Evolutionary conservation across 1,140 invertebrate genomes (phyloP).

Genomic region (Delia radicum): DNA sequence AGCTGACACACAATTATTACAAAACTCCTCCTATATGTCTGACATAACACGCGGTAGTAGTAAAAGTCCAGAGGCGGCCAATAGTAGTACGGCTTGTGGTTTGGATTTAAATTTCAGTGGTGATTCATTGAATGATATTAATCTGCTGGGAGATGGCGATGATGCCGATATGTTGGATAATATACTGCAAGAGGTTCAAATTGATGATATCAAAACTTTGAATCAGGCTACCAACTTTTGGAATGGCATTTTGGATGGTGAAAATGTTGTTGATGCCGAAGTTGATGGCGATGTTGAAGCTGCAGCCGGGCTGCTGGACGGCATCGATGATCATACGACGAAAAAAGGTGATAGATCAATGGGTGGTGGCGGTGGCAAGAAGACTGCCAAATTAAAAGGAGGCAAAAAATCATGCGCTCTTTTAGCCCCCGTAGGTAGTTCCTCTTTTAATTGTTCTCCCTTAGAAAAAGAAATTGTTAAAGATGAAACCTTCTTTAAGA

Average conservation of each 20-base stretch:
- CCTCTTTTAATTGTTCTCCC: conserved; percentile 21
- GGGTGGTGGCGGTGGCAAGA: not conserved
- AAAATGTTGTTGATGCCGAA: conserved; percentile 47
- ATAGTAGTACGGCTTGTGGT: conserved; percentile 34
- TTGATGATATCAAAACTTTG: conserved; percentile 51
- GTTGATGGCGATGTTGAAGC: conserved; percentile 36
- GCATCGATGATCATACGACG: conserved; percentile 44
- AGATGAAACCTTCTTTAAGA: conserved; percentile 43
- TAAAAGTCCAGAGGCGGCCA: conserved; percentile 40
- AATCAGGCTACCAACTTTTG: conserved; percentile 53
- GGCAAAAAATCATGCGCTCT: not conserved
- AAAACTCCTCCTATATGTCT: conserved; percentile 35
- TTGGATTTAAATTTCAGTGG: conserved; percentile 49
- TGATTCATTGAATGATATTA: conserved; percentile 51
- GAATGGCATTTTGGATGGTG: conserved; percentile 50
- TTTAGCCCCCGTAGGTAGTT: conserved; percentile 23
- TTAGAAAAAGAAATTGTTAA: not conserved
- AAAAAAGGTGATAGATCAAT: conserved; percentile 28
- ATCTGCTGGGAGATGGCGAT: conserved; percentile 47
- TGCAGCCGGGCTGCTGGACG: conserved; percentile 45
- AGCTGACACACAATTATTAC: conserved; percentile 47
- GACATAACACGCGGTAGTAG: conserved; percentile 44
- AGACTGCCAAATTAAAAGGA: not conserved
- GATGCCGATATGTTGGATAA: conserved; percentile 54
- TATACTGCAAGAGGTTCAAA: conserved; percentile 51